A percentile compares a stretch with the other conserved stretches of the same genome.
Evolutionary conservation across 2,888 invertebrate species (phyloP).

Genomic region (Trissolcus brochymenae): DNA sequence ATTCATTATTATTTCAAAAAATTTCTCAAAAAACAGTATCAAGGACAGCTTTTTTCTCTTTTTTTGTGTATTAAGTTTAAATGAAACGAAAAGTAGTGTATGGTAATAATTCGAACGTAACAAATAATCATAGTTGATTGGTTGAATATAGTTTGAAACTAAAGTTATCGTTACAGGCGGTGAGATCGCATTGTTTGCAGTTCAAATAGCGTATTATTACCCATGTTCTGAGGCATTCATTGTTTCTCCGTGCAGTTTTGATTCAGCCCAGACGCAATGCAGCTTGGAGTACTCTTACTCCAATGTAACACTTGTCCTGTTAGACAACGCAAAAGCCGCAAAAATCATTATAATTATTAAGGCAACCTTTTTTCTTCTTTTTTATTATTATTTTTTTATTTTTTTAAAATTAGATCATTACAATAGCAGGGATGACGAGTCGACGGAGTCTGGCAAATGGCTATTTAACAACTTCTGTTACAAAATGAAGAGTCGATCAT

Average conservation of each 20-base stretch:
- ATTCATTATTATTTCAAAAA: background rate
- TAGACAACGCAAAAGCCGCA: conserved; percentile 56
- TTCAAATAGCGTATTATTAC: conserved; percentile 77
- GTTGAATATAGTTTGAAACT: conserved; percentile 21
- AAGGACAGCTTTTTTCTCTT: background rate
- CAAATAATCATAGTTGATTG: conserved; percentile 1
- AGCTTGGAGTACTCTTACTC: conserved; percentile 52
- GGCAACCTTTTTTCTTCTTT: too few species aligned
- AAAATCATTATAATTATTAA: conserved; percentile 5
- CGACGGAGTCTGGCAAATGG: background rate
- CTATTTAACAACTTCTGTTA: background rate
- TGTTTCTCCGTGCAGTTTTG: conserved; percentile 68
- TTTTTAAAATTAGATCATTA: too few species aligned
- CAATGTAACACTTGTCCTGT: conserved; percentile 65
- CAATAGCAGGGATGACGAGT: conserved; percentile 10
- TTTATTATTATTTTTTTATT: too few species aligned
- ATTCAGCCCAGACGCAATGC: conserved; percentile 57
- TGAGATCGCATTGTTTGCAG: conserved; percentile 20
- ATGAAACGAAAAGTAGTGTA: background rate
- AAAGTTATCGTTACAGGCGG: conserved; percentile 16
- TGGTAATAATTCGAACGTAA: conserved; percentile 16
- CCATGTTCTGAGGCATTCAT: conserved; percentile 90
- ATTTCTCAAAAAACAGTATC: too few species aligned
- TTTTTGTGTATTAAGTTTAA: background rate
- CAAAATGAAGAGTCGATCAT: background rate